A percentile compares a stretch with the other conserved stretches of the same genome.
Evolutionary conservation across 2,888 invertebrate species (phyloP).

Genomic region (Metalampra italica): DNA sequence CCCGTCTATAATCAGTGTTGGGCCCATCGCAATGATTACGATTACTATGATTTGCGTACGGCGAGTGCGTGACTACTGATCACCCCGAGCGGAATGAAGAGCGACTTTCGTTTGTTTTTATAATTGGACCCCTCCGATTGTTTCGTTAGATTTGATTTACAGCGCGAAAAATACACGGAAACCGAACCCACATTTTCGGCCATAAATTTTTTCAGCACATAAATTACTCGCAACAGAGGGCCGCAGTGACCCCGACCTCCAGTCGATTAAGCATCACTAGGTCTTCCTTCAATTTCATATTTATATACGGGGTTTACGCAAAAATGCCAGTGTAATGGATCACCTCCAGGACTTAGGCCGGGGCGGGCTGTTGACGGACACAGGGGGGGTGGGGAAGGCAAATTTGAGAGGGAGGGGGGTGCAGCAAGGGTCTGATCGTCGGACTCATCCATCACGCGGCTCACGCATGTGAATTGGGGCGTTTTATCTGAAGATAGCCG

Average conservation of each 20-base stretch:
- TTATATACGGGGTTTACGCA: constrained; percentile 78
- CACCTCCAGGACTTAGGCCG: constrained; percentile 72
- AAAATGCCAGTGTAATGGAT: constrained; percentile 77
- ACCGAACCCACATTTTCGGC: constrained; percentile 23
- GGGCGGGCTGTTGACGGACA: constrained; percentile 39
- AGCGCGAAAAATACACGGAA: constrained; percentile 3
- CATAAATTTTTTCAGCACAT: constrained; percentile 51
- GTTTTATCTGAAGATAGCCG: constrained; percentile 76
- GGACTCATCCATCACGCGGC: constrained; percentile 75
- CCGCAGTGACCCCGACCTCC: constrained; percentile 69
- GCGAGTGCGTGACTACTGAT: constrained; percentile 24
- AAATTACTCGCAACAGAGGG: constrained; percentile 60
- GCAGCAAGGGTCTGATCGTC: constrained; percentile 71
- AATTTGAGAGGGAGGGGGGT: constrained; percentile 69
- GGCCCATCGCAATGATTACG: constrained; percentile 27
- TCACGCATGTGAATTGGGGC: constrained; percentile 78
- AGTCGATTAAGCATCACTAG: constrained; percentile 77
- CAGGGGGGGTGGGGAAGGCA: constrained; percentile 51
- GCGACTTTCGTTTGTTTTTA: constrained; percentile 22
- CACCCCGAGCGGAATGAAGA: constrained; percentile 27
- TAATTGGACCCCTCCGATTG: constrained; percentile 12
- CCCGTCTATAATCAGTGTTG: constrained; percentile 12
- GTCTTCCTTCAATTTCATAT: constrained; percentile 78
- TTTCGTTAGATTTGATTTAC: constrained; percentile 8
- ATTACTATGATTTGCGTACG: constrained; percentile 35